Evolutionary conservation across 2,797 vertebrate genomes (phyloP), one percentile per base, ranked within the genome.

Genomic region (Columba guinea): DNA sequence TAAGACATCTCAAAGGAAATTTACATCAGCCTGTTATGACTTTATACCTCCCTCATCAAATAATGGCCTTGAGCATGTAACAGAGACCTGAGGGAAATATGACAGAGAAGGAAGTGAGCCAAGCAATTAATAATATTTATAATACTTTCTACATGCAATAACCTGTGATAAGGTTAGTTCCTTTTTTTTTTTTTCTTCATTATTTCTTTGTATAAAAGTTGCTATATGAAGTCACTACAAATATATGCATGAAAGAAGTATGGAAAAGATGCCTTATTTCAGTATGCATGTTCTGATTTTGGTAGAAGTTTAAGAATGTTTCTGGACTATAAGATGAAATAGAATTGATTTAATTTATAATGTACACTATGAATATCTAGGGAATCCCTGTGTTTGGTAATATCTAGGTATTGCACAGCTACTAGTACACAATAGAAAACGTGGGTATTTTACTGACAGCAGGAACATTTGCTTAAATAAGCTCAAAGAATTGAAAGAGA

Each of bases 121-220:
- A 96, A 95, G 92, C 69, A 96, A 96, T 95, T 93, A 93, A 96
- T 95, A 95, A 97, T 96, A 96, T 96, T 97, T 97, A 95, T 95
- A 94, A 96, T 85, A 77, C 84, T 93, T 95, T 82, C 78, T 95
- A 91, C 52, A 64, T 93, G 88, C 46, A 89, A 81, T 97, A 94
- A 91, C 81, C 83, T 90, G 15, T 62, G 71, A 79, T 94, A 82
- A 91, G 58, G 65, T 93, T 96, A 93, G 65, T 87, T 93, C 49
- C 20, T 70, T 79, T 87, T 67, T 83, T 83, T 17, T 46, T 46
- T 46, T 44, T 44, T 1, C 17, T 84, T 82, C 16, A 27, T 69
- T 86, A 46, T 89, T 84, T 76, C 73, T 87, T 64, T 75, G n/a
- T 15, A 53, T 65, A 48, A 49, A 86, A 84, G 44, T 74, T 87